Conservation (phyloP, 1,140 invertebrate species). For the Orussus abietinus region DNA sequence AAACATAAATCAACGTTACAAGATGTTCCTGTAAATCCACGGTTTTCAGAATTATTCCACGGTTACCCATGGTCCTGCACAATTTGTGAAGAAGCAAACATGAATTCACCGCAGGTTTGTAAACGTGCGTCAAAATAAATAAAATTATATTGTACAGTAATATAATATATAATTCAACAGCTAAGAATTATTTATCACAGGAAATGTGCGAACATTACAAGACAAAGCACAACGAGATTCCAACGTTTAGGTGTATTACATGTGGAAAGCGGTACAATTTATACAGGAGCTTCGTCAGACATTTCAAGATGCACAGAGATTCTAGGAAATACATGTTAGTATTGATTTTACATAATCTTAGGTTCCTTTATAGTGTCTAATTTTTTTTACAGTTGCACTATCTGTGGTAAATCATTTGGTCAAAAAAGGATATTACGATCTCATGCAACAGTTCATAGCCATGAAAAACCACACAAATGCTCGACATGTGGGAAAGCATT, state of each 20-base stretch:
- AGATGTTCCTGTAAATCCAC: conserved; percentile 2
- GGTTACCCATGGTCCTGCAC: conserved; percentile 18
- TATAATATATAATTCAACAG: conserved; percentile 15
- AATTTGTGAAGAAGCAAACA: conserved; percentile 13
- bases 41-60: conserved; percentile 9
- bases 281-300: conserved; percentile 34
- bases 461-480: conserved; percentile 34
- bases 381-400: conserved; percentile 29
- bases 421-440: conserved; percentile 29
- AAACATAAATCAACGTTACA: neutral
- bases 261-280: conserved; percentile 29
- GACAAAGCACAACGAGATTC: conserved; percentile 23
- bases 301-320: conserved; percentile 28
- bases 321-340: conserved; percentile 47
- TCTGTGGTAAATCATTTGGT: conserved; percentile 34
- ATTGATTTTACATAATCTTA: no score
- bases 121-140: no score
- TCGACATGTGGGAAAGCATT: conserved; percentile 36
- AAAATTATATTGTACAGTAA: conserved; percentile 23
- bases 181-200: conserved; percentile 15
- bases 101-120: no score
- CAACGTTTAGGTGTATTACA: conserved; percentile 30
- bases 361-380: no score
- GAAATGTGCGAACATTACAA: conserved; percentile 26
- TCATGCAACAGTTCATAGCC: conserved; percentile 29